A percentile compares a stretch with the other conserved stretches of the same genome.
Conservation (phyloP, 2,888 invertebrate genomes). For the Parnassius glacialis region DNA sequence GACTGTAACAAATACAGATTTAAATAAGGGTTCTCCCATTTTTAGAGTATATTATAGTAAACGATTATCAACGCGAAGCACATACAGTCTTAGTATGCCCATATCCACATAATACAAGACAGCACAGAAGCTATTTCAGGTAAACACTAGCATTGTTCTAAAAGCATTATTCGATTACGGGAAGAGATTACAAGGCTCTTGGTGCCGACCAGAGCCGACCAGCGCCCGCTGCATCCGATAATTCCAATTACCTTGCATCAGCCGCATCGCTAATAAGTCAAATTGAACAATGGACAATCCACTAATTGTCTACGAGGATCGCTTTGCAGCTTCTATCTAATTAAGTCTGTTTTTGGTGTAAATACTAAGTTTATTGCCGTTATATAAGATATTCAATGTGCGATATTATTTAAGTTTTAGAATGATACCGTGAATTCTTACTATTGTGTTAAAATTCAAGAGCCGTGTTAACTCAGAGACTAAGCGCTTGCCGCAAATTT, state of each 20-base stretch:
- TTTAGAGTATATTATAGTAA: background rate
- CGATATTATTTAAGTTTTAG: too few species aligned
- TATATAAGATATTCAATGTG: background rate
- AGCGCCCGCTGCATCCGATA: slow-evolving; percentile 44
- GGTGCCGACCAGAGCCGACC: slow-evolving; percentile 8
- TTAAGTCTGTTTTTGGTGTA: slow-evolving; percentile 22
- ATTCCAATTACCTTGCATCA: slow-evolving; percentile 60
- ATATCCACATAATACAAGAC: background rate
- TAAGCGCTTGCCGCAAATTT: too few species aligned
- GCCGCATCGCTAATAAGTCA: slow-evolving; percentile 62
- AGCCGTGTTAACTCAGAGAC: too few species aligned
- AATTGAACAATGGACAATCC: slow-evolving; percentile 66
- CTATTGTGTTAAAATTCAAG: too few species aligned
- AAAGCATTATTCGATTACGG: slow-evolving; percentile 25
- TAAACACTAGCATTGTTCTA: slow-evolving; percentile 23
- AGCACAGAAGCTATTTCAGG: slow-evolving; percentile 16
- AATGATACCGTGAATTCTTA: too few species aligned
- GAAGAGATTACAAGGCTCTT: slow-evolving; percentile 26
- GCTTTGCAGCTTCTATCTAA: slow-evolving; percentile 34
- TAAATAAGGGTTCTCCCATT: too few species aligned
- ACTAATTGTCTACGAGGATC: slow-evolving; percentile 49
- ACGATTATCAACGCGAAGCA: background rate
- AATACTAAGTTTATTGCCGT: slow-evolving; percentile 1
- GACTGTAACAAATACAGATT: too few species aligned
- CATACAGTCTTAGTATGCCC: background rate